Percentiles rank a stretch among this genome's conserved stretches.
phyloP scores from a whole-genome alignment of 2,797 vertebrate genomes.

The Craterocephalus amniculus region DNA sequence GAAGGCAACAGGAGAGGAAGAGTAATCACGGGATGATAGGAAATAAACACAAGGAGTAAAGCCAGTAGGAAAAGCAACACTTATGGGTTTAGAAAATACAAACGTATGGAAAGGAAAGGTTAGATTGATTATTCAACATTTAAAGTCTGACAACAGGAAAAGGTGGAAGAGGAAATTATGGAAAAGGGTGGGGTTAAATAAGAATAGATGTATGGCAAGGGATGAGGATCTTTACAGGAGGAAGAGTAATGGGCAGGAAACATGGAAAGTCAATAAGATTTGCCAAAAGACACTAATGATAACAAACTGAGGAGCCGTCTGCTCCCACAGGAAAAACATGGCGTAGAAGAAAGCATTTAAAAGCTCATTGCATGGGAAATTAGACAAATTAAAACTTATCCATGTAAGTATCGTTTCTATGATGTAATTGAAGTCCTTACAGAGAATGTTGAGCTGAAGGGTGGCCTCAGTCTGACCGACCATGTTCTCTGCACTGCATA shows the following conservation, averaged over 20 bases:
- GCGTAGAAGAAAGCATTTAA: constrained; percentile 43
- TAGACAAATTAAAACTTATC: constrained; percentile 28
- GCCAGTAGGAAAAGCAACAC: constrained; percentile 54
- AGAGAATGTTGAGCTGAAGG: constrained; percentile 92
- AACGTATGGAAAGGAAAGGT: constrained; percentile 11
- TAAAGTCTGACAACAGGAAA: constrained; percentile 42
- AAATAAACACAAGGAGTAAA: constrained; percentile 63
- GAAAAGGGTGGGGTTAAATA: constrained; percentile 40
- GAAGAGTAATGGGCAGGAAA: constrained; percentile 76
- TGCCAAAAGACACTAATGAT: constrained; percentile 62
- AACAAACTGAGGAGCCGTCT: constrained; percentile 57
- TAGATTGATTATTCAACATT: constrained; percentile 22
- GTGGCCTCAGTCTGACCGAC: constrained; percentile 91
- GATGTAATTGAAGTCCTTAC: constrained; percentile 81
- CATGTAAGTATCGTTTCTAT: constrained; percentile 27
- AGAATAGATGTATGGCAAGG: constrained; percentile 43
- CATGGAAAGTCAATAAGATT: constrained; percentile 70
- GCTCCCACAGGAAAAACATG: constrained; percentile 49
- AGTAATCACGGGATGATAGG: constrained; percentile 68
- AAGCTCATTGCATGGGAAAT: constrained; percentile 54
- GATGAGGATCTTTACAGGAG: constrained; percentile 70
- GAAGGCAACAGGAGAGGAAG: constrained; percentile 68
- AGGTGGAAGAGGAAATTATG: constrained; percentile 35
- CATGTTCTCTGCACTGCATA: constrained; percentile 93
- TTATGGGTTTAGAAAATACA: constrained; percentile 25